Percentiles rank a stretch among this genome's conserved stretches.
phyloP scores from a whole-genome alignment of 2,797 vertebrate species.

The Malurus splendens region DNA sequence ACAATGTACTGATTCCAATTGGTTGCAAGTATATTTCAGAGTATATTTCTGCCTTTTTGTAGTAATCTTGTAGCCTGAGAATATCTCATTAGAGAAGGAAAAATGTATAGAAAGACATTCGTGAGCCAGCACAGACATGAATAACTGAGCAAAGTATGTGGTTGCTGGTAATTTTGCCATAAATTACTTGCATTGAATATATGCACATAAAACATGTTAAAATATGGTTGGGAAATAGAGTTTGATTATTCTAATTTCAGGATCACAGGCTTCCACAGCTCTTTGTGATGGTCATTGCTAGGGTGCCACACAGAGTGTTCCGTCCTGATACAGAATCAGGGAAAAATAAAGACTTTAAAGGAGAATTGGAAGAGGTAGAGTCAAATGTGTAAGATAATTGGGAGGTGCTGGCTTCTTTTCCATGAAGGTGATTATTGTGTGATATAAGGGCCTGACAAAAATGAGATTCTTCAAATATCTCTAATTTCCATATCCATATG shows the following conservation, averaged over 20 bases:
- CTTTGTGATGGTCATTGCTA: background rate
- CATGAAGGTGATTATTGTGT: background rate
- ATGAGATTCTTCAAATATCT: background rate
- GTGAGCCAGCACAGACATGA: background rate
- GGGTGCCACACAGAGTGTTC: background rate
- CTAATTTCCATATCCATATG: background rate
- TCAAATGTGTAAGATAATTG: background rate
- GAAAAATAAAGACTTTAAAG: background rate
- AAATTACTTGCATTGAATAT: background rate
- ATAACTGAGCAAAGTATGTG: accelerated
- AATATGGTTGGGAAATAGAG: background rate
- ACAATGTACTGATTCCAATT: background rate
- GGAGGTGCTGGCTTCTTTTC: background rate
- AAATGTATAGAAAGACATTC: background rate
- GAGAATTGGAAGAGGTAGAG: too few relatives aligned
- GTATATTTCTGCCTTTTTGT: background rate
- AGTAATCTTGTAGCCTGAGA: background rate
- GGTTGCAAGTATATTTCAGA: background rate
- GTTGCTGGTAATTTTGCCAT: background rate
- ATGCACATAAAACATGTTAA: background rate
- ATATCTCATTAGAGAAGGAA: background rate
- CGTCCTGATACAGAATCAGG: background rate
- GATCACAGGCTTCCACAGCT: background rate
- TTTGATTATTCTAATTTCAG: background rate
- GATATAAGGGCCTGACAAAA: background rate